A percentile compares a stretch with the other conserved stretches of the same genome.
Conservation (phyloP, 2,888 invertebrate species). For the Dryocosmus kuriphilus region DNA sequence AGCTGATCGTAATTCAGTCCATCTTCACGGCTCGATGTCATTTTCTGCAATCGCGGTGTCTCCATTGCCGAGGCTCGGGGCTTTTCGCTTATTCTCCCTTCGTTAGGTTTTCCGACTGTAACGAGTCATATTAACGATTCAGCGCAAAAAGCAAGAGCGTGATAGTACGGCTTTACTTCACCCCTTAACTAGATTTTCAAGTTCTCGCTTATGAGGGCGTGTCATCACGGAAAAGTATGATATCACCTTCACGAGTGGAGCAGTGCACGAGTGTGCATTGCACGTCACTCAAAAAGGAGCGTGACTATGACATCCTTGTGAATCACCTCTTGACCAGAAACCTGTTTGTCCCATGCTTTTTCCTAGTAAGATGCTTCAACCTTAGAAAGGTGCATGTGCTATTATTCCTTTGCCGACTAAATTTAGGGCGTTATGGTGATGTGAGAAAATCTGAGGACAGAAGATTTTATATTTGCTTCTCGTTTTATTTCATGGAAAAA, state of each 20-base stretch:
- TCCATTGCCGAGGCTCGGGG: neutral
- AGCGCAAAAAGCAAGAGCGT: conserved; percentile 18
- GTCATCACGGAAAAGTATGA: conserved; percentile 31
- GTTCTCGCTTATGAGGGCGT: conserved; percentile 32
- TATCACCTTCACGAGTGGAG: conserved; percentile 18
- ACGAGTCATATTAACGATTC: conserved; percentile 18
- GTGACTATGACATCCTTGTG: conserved; percentile 25
- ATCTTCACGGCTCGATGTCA: neutral
- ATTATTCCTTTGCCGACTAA: neutral
- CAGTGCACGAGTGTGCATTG: conserved; percentile 4
- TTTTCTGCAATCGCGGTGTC: conserved; percentile 17
- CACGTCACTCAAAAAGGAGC: conserved; percentile 31
- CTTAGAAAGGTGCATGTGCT: neutral
- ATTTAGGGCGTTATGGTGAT: neutral
- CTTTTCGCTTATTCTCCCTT: conserved; percentile 11
- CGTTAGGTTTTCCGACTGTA: conserved; percentile 14
- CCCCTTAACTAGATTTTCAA: conserved; percentile 39
- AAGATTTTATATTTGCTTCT: too few species aligned
- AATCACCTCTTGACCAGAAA: conserved; percentile 15
- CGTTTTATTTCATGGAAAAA: too few species aligned
- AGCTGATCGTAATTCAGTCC: neutral
- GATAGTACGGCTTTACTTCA: conserved; percentile 12
- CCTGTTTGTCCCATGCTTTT: neutral
- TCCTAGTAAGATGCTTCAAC: neutral
- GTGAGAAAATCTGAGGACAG: too few species aligned